A percentile compares a stretch with the other conserved stretches of the same genome.
Conservation (phyloP, 2,797 vertebrate species). For the Strix occidentalis region DNA sequence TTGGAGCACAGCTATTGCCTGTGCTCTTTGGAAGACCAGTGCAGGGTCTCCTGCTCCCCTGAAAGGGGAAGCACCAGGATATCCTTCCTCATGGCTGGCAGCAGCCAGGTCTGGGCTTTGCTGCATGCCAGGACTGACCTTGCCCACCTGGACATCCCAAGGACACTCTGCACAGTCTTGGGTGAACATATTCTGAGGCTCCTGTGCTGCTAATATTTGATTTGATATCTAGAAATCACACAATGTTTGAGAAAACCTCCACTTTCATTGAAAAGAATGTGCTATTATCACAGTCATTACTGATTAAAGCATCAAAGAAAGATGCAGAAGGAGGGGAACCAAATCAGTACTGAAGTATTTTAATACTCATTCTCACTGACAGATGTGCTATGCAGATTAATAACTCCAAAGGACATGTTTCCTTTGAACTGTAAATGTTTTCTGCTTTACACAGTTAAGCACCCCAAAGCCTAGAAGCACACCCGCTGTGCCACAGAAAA, state of each 20-base stretch:
- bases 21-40: not conserved
- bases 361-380: not conserved
- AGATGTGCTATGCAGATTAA: not conserved
- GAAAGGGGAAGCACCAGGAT: not conserved
- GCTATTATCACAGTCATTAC: not conserved
- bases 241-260: too few species aligned
- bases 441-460: not conserved
- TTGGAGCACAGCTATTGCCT: not conserved
- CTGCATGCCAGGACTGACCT: not conserved
- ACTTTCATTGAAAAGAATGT: not conserved
- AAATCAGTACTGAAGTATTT: not conserved
- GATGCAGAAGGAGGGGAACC: not conserved
- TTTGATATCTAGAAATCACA: not conserved
- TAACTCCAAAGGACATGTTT: not conserved
- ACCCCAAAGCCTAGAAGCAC: not conserved
- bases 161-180: not conserved
- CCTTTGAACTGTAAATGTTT: not conserved
- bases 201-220: not conserved
- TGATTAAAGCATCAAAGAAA: not conserved
- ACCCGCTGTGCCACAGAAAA: not conserved
- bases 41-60: not conserved
- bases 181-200: not conserved
- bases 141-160: not conserved
- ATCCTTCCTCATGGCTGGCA: not conserved
- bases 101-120: not conserved